Conservation (phyloP, 2,797 vertebrate species). For the Podargus strigoides region DNA sequence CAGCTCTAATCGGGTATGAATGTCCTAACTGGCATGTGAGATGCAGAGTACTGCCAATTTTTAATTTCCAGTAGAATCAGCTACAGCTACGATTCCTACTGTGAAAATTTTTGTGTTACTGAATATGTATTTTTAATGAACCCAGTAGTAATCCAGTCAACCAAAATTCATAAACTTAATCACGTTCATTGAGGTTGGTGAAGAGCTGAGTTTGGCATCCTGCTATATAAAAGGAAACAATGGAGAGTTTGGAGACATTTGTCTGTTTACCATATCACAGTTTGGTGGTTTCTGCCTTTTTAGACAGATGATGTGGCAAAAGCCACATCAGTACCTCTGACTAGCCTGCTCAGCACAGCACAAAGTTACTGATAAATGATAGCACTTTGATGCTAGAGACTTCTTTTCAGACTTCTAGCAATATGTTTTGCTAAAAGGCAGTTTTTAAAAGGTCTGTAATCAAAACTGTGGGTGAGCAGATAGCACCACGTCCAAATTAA, state of each 20-base stretch:
- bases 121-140: not conserved
- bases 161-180: not conserved
- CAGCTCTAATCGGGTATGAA: not conserved
- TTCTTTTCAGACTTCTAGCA: not conserved
- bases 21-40: not conserved
- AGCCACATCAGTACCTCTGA: not conserved
- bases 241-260: not conserved
- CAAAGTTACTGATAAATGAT: not conserved
- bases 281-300: not conserved
- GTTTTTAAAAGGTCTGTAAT: not conserved
- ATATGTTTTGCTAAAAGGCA: not conserved
- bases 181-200: not conserved
- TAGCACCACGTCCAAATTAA: not conserved
- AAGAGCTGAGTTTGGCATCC: not conserved
- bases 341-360: not conserved
- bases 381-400: not conserved
- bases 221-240: not conserved
- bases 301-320: not conserved
- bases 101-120: not conserved
- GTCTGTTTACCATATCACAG: not conserved
- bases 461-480: not conserved
- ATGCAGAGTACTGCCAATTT: not conserved
- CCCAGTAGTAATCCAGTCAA: not conserved
- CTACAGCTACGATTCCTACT: not conserved
- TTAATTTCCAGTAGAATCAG: slow-evolving; percentile 9